Base-by-base conservation (phyloP, 2,113 vertebrate species). In the Cisticola juncidis region DNA sequence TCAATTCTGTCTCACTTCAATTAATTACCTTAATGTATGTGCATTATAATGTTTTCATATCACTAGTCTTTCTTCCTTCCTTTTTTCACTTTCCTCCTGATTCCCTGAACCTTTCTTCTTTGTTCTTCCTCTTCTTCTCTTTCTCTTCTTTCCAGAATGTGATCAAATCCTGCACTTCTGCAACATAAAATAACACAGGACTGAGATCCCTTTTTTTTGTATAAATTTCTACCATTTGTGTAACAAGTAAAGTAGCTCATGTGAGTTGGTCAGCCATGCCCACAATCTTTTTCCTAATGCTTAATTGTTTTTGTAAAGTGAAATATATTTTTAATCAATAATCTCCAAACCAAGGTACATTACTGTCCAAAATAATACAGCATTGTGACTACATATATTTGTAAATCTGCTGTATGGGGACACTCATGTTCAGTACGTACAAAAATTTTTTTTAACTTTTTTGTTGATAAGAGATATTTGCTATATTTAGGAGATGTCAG, bases 81-180 rank as follows among this genome's bases (percentile, higher is more conserved):
- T 71, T 77, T 68, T 25, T 12, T 61, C 3, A 23, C 15, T 86
- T 69, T 4, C 22, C 50, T 26, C 9, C 20, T 76, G 9, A 11
- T 2, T 40, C 5, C 1, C 5, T 70, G 2, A 3, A 13, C 35
- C 19, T 62, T 8, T 6, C 1, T 66, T 54, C 5, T 23, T 48
- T 66, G 11, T 61, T 65, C 12, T 88, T 76, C 9, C 10, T 60
- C 14, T 45, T 14, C 7, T 29, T 77, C 19, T 92, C 12, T 70
- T 65, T 61, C 26, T 69, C 19, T 69, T 81, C n/a, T 57, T 19
- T 40, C 42, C 29, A 36, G 40, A 64, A 70, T 20, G 47, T 56
- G 14, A 70, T 10, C 22, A 79, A 74, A 70, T 69, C 15, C 11
- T 58, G 14, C 12, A 45, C 2, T 64, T 74, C 38, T 24, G 25